phyloP scores from a whole-genome alignment of 2,113 vertebrate genomes.

The Spheniscus mendiculus region DNA sequence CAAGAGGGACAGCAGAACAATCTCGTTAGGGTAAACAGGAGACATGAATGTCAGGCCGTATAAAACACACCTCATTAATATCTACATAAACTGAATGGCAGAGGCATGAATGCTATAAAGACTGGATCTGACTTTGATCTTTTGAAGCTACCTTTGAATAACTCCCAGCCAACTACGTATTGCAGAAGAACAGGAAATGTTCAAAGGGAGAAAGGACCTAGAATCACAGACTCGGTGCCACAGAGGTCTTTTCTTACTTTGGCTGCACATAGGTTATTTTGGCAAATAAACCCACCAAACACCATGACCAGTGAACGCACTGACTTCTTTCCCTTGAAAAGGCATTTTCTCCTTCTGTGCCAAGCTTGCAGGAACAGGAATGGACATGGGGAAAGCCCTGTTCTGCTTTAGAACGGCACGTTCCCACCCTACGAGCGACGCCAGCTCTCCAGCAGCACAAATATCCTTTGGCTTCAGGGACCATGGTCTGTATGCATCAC shows the following conservation, averaged over 20 bases:
- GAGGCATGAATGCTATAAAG: background rate
- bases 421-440: accelerated
- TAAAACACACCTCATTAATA: conserved; percentile 32
- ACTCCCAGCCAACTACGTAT: background rate
- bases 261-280: background rate
- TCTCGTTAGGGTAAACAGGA: background rate
- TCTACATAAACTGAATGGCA: background rate
- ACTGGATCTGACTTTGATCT: conserved; percentile 36
- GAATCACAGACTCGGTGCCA: background rate
- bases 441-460: background rate
- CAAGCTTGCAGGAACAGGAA: background rate
- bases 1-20: background rate
- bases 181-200: conserved; percentile 8
- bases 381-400: background rate
- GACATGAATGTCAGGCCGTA: background rate
- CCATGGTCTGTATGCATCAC: accelerated
- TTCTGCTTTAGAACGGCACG: background rate
- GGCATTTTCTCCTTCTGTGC: background rate
- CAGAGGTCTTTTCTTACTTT: background rate
- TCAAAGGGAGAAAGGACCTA: background rate
- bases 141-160: conserved; percentile 25
- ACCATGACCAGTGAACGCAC: background rate
- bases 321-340: background rate
- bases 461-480: background rate
- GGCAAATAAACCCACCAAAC: background rate